These are phyloP conservation scores for Zoanthus sansibaricus DNA, from an alignment of 92 coral and sea anemone species.

Conservation along the genomic window DNA sequence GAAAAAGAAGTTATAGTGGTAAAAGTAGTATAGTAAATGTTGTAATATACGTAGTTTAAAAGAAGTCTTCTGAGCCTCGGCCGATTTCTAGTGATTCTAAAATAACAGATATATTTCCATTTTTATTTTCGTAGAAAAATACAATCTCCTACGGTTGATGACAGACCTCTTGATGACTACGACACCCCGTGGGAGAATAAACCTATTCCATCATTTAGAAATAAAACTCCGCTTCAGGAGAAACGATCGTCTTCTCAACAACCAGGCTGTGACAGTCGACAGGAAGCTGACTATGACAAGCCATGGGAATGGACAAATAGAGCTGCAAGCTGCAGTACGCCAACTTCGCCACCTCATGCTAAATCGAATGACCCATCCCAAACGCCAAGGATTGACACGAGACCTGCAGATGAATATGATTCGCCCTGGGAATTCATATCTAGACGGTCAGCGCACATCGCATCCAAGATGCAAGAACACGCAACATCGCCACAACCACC, in stretches of 20 bases:
- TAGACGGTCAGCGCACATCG: conserved; percentile 70
- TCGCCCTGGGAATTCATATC: conserved; percentile 91
- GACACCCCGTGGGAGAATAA: conserved; percentile 96
- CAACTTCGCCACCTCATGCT: conserved; percentile 50
- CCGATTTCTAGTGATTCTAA: too few relatives aligned
- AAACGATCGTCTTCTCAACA: conserved; percentile 59
- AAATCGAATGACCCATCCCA: conserved; percentile 56
- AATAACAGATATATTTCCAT: neutral
- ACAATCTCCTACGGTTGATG: conserved; percentile 71
- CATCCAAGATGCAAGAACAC: conserved; percentile 23
- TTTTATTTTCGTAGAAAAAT: conserved; percentile 24
- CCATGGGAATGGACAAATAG: conserved; percentile 94
- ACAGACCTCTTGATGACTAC: conserved; percentile 86
- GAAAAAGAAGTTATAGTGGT: neutral
- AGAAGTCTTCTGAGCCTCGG: neutral
- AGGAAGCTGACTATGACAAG: conserved; percentile 87
- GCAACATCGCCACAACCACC: neutral
- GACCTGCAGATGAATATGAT: conserved; percentile 87
- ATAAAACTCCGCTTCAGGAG: conserved; percentile 38
- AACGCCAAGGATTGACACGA: conserved; percentile 70
- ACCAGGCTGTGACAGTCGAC: conserved; percentile 69
- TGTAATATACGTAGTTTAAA: neutral
- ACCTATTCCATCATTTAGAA: conserved; percentile 46
- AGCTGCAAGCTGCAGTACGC: conserved; percentile 8
- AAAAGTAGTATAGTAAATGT: neutral